A percentile compares a stretch with the other conserved stretches of the same genome.
phyloP scores from a whole-genome alignment of 2,113 vertebrate genomes.

The Columba livia region DNA sequence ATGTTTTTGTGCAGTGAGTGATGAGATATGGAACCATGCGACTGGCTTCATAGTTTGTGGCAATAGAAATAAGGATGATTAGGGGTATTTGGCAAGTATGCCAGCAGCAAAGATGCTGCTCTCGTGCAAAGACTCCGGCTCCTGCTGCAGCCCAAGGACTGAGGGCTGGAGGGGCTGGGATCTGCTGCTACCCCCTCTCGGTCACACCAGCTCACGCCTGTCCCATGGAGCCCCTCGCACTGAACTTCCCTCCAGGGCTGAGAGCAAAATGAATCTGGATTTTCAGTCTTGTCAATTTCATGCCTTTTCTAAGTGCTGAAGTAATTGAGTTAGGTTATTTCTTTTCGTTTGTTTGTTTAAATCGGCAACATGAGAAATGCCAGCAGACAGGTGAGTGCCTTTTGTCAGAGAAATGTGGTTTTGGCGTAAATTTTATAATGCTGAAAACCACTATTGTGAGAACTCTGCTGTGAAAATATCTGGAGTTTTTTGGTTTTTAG shows the following conservation, averaged over 20 bases:
- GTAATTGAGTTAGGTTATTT: background rate
- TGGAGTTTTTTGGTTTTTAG: background rate
- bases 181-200: background rate
- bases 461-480: background rate
- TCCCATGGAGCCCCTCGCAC: fast-evolving
- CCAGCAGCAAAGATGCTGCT: background rate
- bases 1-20: background rate
- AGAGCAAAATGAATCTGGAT: background rate
- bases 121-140: fast-evolving
- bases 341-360: background rate
- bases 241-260: background rate
- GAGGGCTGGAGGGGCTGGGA: background rate
- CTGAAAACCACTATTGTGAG: background rate
- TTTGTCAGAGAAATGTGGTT: background rate
- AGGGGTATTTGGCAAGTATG: background rate
- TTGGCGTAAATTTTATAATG: background rate
- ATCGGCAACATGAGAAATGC: background rate
- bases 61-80: background rate
- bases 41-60: background rate
- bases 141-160: background rate
- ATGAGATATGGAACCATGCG: fast-evolving
- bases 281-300: background rate
- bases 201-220: background rate
- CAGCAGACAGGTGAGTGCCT: background rate
- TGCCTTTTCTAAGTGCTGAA: background rate